phyloP scores from a whole-genome alignment of 2,797 vertebrate species.

The Gallirallus australis region DNA sequence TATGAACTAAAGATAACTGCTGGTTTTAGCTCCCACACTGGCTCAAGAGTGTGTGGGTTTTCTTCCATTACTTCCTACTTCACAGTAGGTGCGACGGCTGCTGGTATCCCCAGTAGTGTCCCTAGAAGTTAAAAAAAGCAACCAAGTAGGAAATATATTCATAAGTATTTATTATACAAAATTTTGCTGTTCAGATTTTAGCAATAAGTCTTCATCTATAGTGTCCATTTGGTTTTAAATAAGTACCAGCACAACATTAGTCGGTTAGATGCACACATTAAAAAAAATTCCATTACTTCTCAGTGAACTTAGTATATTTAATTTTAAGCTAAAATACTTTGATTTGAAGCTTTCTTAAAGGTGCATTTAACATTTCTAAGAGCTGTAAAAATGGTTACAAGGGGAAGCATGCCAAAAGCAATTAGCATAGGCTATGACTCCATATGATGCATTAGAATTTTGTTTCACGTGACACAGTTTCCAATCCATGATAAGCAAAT shows the following conservation, averaged over 20 bases:
- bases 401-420: slow-evolving; percentile 23
- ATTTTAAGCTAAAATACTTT: background rate
- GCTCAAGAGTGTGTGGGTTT: background rate
- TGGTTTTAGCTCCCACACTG: background rate
- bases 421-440: slow-evolving; percentile 46
- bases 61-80: background rate
- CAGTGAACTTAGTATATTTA: background rate
- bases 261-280: background rate
- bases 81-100: background rate
- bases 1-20: background rate
- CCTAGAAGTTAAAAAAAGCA: background rate
- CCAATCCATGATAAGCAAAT: slow-evolving; percentile 56
- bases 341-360: slow-evolving; percentile 11
- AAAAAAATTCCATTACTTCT: background rate
- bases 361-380: background rate
- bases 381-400: slow-evolving; percentile 19
- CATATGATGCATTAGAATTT: slow-evolving; percentile 54
- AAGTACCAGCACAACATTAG: background rate
- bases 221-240: background rate
- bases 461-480: slow-evolving; percentile 51
- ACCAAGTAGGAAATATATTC: background rate
- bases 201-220: background rate
- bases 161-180: background rate
- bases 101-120: background rate
- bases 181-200: background rate